Base-by-base conservation (phyloP, 2,888 invertebrate species). In the Yponomeuta plumbellus region DNA sequence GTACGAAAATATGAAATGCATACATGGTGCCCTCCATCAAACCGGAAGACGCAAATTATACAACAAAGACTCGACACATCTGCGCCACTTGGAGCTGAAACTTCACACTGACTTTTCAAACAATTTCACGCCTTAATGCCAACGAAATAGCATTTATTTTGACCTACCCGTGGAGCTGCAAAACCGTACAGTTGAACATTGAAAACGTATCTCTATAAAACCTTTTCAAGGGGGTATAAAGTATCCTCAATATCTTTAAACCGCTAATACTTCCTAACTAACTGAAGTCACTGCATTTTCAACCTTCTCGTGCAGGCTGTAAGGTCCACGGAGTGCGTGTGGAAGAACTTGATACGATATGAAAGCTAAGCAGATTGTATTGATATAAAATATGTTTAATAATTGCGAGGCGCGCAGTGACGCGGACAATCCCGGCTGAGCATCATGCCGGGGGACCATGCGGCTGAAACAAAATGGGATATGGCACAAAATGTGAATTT, bases 11-110 rank as follows among this genome's bases (percentile, higher is more conserved):
- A 52, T 52, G 44, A 52, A 52, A 52, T 52, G 44, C 17, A 52
- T 52, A 56, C 58, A 8, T 11, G 22, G 58, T n/a, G 63, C 63
- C 2, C 63, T 79, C 76, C 88, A 87, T 70, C 87, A 85, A 84
- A 85, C 89, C 87, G 89, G 90, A 89, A 90, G 85, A 84, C 86
- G 86, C 87, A 85, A 89, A 89, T 88, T 88, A 84, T 81, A 85
- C 89, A 90, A 90, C 90, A 90, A 90, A 90, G 88, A 85, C 79
- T 80, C 82, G 81, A 86, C 86, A 88, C 89, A 90, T 89, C 90
- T 90, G 90, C 88, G 81, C 78, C 68, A 68, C 68, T 39, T 62
- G 34, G 26, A 56, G n/a, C 56, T 65, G 64, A 20, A 26, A 65
- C n/a, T 56, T 57, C 65, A n/a, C 52, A 21, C 22, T 64, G n/a